Conservation (phyloP, 2,888 invertebrate species). For the Scaptomyza polygonia region DNA sequence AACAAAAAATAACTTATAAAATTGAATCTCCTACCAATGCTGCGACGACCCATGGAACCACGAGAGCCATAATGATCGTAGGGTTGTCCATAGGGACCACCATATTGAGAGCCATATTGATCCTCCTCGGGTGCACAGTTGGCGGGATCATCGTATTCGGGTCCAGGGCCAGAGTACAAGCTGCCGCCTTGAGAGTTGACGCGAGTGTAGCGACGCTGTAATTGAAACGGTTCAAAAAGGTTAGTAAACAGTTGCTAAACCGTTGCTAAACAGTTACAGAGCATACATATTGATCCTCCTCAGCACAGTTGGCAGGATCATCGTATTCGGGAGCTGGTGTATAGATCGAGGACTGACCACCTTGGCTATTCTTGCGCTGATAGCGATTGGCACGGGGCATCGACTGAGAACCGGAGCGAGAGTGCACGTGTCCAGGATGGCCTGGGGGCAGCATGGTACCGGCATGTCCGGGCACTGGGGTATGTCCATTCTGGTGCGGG, state of each 20-base stretch:
- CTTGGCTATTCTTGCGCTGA: conserved; percentile 90
- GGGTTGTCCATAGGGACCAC: conserved; percentile 90
- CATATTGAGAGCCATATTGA: conserved; percentile 94
- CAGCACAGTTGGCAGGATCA: conserved; percentile 96
- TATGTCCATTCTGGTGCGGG: conserved; percentile 89
- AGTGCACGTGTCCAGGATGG: conserved; percentile 90
- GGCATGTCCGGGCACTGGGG: conserved; percentile 89
- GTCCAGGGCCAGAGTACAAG: conserved; percentile 88
- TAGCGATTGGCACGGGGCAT: conserved; percentile 92
- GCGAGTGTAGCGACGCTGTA: conserved; percentile 89
- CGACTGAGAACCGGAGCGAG: conserved; percentile 94
- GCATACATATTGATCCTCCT: conserved; percentile 94
- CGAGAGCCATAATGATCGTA: conserved; percentile 96
- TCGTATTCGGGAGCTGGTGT: conserved; percentile 95
- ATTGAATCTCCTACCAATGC: conserved; percentile 84
- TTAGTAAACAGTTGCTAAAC: not conserved
- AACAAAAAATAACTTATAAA: not conserved
- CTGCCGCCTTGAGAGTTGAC: conserved; percentile 87
- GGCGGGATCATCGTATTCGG: conserved; percentile 97
- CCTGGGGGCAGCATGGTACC: conserved; percentile 93
- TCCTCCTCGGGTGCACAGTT: conserved; percentile 96
- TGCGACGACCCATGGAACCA: conserved; percentile 90
- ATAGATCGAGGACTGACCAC: conserved; percentile 92
- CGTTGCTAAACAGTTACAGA: not conserved
- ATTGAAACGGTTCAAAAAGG: not conserved